Evolutionary conservation across 2,888 invertebrate species (phyloP).

Genomic region (Taenaris catops): DNA sequence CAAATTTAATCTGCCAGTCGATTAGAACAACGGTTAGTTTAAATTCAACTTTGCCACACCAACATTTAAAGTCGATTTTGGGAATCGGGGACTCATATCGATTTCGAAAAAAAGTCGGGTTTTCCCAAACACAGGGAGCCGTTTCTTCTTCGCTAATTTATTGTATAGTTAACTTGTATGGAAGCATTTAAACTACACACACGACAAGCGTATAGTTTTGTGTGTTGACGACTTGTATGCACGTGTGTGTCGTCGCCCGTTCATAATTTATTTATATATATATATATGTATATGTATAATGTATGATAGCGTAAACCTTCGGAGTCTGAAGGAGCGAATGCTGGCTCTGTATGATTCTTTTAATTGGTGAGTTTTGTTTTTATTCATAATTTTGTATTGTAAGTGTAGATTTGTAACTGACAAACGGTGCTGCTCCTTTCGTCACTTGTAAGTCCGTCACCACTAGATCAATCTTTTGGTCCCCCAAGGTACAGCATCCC

Average conservation of each 20-base stretch:
- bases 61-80: no score
- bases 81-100: no score
- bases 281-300: slow-evolving; percentile 25
- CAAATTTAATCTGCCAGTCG: no score
- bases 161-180: slow-evolving; percentile 24
- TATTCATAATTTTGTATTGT: background rate
- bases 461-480: no score
- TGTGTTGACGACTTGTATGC: slow-evolving; percentile 40
- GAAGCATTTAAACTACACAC: slow-evolving; percentile 59
- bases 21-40: no score
- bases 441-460: no score
- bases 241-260: slow-evolving; percentile 23
- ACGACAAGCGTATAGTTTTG: slow-evolving; percentile 10
- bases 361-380: slow-evolving; percentile 66
- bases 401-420: no score
- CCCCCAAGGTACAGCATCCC: no score
- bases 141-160: slow-evolving; percentile 24
- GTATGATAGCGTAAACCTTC: slow-evolving; percentile 37
- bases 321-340: slow-evolving; percentile 40
- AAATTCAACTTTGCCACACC: no score
- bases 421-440: no score
- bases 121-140: slow-evolving; percentile 8
- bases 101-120: no score
- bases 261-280: slow-evolving; percentile 31
- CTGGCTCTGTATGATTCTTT: slow-evolving; percentile 51